Base-by-base conservation (phyloP, 2,113 vertebrate genomes). In the Actinemys pallida region DNA sequence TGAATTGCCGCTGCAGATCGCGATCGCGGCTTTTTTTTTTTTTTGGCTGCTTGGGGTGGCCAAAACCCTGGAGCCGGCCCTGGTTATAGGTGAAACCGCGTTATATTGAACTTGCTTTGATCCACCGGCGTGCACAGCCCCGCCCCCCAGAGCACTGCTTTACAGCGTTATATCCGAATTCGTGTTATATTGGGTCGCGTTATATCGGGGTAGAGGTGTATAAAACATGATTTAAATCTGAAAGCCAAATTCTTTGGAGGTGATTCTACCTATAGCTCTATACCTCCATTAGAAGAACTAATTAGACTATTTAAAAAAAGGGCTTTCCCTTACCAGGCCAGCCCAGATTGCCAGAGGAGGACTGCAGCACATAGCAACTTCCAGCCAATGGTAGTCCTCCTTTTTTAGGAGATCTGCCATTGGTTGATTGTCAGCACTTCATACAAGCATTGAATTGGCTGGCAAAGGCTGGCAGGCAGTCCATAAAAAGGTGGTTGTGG, bases 341-440 rank as follows among this genome's bases (percentile, higher is more conserved):
- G 83, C 49, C 53, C 35, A 52, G 56, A 90, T 87, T 93, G 86
- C 89, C 83, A 96, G 89, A 82, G 87, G 88, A 92, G 93, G 91
- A 88, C 95, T 95, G 93, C 78, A 87, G 4, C 4, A 47, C 52
- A 54, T 42, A 87, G 81, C 65, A 81, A 90, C 79, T 94, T 92
- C 79, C 91, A 96, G 59, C 79, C 93, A 88, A 88, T 0, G 4
- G 8, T 24, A 81, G 31, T 62, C 49, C 14, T 72, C 2, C 10
- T 83, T 25, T 88, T 90, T 92, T 83, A 83, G 83, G 86, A 35
- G 83, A 50, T 89, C 83, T 5, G 13, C 9, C n/a, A 39, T 79
- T 88, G 84, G 86, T 78, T 69, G 5, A 39, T 47, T 79, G 57
- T 75, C 84, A 93, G 17, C 87, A 83, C 79, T 69, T 52, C 65